These are phyloP conservation scores for Drosophila triauraria DNA, from an alignment of 1,140 invertebrate genomes.

Conservation along the genomic window DNA sequence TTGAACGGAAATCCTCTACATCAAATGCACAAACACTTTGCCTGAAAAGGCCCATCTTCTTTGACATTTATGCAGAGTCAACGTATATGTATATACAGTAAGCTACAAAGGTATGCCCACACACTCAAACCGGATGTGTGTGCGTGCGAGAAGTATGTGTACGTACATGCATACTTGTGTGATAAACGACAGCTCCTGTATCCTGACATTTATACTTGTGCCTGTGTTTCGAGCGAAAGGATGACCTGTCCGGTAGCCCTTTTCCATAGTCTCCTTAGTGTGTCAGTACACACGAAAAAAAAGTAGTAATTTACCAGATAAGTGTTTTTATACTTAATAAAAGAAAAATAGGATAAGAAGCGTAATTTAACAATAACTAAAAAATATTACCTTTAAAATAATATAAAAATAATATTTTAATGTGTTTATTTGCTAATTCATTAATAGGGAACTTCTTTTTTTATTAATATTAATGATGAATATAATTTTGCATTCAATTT, in stretches of 20 bases:
- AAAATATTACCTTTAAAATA: neutral
- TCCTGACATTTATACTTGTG: conserved; percentile 59
- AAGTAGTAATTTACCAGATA: neutral
- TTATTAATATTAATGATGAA: too few species aligned
- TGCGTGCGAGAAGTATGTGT: conserved; percentile 10
- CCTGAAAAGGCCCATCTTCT: conserved; percentile 10
- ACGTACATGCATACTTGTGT: conserved; percentile 26
- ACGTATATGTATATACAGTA: conserved; percentile 30
- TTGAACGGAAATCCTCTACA: conserved; percentile 33
- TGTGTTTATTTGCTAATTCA: too few species aligned
- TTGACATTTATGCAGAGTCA: conserved; percentile 58
- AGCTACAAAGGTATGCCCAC: conserved; percentile 22
- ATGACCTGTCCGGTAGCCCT: conserved; percentile 32
- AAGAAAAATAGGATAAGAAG: neutral
- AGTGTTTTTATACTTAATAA: too few species aligned
- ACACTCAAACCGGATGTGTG: neutral
- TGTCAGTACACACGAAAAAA: conserved; percentile 1
- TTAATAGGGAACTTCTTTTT: too few species aligned
- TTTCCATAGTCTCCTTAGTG: conserved; percentile 10
- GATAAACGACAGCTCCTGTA: conserved; percentile 56
- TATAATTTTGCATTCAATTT: too few species aligned
- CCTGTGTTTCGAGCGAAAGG: conserved; percentile 44
- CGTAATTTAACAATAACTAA: too few species aligned
- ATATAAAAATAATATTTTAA: neutral
- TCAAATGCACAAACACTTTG: conserved; percentile 15